phyloP scores from a whole-genome alignment of 2,113 vertebrate genomes.

The Diphyllodes magnificus region DNA sequence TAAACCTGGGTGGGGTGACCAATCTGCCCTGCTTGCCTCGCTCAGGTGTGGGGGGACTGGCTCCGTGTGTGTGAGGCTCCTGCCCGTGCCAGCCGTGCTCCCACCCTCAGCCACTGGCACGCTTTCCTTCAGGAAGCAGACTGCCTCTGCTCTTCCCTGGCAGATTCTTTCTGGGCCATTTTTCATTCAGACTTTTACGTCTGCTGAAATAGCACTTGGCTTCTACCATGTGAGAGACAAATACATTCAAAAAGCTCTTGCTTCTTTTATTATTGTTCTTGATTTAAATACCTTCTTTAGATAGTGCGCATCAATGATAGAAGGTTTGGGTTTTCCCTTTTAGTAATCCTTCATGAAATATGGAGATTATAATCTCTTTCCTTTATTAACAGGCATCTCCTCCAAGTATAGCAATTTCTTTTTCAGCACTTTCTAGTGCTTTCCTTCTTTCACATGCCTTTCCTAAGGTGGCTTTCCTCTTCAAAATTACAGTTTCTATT shows the following conservation, averaged over 20 bases:
- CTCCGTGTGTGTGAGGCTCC: fast-evolving
- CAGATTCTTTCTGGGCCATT: background rate
- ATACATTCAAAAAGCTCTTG: background rate
- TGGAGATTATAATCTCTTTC: background rate
- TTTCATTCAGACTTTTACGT: background rate
- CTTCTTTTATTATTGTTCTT: background rate
- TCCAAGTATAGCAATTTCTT: background rate
- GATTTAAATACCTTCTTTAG: background rate
- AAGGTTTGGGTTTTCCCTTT: background rate
- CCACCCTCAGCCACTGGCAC: background rate
- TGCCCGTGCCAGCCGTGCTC: background rate
- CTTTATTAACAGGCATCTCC: background rate
- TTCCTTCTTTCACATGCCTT: background rate
- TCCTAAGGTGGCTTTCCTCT: background rate
- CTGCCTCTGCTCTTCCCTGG: background rate
- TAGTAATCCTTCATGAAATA: background rate
- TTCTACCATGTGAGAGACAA: background rate
- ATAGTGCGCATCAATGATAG: background rate
- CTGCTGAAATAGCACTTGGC: background rate
- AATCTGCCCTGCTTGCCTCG: background rate
- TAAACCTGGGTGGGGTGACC: background rate
- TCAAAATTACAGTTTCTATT: background rate
- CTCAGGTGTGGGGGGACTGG: background rate
- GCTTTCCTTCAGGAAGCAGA: background rate
- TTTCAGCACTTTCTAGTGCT: background rate